Conservation (phyloP, 2,113 vertebrate genomes). For the Ranitomeya variabilis region DNA sequence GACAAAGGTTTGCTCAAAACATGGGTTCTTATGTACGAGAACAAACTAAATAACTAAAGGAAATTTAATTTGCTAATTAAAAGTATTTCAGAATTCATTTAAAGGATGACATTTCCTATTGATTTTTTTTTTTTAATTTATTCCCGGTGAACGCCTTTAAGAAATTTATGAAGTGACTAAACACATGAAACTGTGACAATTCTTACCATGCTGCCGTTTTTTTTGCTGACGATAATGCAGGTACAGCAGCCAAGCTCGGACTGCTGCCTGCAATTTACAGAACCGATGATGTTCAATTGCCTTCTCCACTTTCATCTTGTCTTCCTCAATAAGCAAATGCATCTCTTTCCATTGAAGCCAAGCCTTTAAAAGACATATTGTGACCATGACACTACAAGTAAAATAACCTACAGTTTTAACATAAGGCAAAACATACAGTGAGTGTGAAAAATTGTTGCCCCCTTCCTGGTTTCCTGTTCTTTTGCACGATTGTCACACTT, state of each 20-base stretch:
- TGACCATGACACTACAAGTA: not conserved
- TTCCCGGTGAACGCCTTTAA: not conserved
- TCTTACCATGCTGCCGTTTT: constrained; percentile 70
- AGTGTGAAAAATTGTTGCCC: too few relatives aligned
- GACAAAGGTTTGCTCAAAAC: too few relatives aligned
- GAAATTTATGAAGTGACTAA: not conserved
- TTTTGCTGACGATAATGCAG: constrained; percentile 69
- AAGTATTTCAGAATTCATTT: too few relatives aligned
- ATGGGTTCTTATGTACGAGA: too few relatives aligned
- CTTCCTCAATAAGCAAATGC: constrained; percentile 59
- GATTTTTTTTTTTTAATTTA: too few relatives aligned
- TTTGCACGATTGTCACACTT: too few relatives aligned
- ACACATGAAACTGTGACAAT: not conserved
- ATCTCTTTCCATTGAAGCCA: constrained; percentile 80
- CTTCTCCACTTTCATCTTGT: constrained; percentile 67
- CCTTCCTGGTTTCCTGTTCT: too few relatives aligned
- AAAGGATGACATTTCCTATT: too few relatives aligned
- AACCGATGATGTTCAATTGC: constrained; percentile 68
- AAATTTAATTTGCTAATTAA: too few relatives aligned
- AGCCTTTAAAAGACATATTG: constrained; percentile 67
- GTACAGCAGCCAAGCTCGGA: constrained; percentile 75
- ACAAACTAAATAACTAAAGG: too few relatives aligned
- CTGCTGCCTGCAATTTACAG: constrained; percentile 64
- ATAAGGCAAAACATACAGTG: not conserved
- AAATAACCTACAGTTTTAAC: not conserved